Percentiles rank a stretch among this genome's conserved stretches.
Evolutionary conservation across 2,113 vertebrate species (phyloP).

Genomic region (Diglossa brunneiventris): DNA sequence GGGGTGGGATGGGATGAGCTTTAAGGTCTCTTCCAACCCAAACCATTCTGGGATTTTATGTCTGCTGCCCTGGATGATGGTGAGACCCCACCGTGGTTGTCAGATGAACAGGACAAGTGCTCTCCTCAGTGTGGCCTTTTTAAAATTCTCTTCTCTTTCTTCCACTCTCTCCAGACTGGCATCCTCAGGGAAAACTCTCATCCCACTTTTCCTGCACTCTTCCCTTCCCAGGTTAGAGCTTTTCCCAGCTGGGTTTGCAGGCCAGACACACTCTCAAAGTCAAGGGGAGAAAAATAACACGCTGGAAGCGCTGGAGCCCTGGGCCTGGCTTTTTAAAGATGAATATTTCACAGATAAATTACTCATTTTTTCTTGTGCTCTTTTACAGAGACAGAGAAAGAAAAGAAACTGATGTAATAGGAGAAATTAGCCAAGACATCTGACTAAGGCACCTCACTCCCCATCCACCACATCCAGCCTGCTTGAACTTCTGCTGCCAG

Average conservation of each 20-base stretch:
- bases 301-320: not conserved
- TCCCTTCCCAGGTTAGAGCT: not conserved
- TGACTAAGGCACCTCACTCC: conserved; percentile 39
- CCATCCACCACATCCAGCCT: not conserved
- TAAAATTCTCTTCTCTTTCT: not conserved
- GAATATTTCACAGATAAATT: conserved; percentile 49
- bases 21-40: not conserved
- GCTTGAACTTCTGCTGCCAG: not conserved
- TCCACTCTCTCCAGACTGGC: not conserved
- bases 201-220: not conserved
- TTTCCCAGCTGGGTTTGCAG: not conserved
- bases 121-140: not conserved
- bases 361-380: conserved; percentile 63
- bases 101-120: not conserved
- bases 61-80: not conserved
- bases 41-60: not conserved
- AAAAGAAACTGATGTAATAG: conserved; percentile 60
- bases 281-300: not conserved
- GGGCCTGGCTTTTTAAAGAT: conserved; percentile 24
- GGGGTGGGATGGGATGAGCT: not conserved
- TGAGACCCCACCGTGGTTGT: rapidly evolving
- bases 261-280: not conserved
- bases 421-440: conserved; percentile 28
- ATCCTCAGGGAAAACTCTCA: not conserved
- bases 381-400: conserved; percentile 32